These are phyloP conservation scores for Lamellibrachia columna DNA, from an alignment of 2,888 invertebrate species.

Conservation along the genomic window DNA sequence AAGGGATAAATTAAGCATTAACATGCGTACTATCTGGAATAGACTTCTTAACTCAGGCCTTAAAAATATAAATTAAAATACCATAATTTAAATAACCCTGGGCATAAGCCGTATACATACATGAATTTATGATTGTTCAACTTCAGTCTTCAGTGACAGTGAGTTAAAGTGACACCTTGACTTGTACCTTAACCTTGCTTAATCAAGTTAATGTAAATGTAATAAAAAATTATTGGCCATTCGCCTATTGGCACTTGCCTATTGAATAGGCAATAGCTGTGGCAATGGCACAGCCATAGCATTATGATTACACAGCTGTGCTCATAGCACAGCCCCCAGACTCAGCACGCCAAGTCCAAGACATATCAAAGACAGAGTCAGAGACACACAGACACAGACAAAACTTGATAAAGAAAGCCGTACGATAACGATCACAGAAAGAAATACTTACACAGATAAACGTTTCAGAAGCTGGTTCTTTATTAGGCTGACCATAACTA, in stretches of 20 bases:
- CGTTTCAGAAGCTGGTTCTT: conserved; percentile 12
- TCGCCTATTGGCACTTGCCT: neutral
- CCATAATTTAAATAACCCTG: too few species aligned
- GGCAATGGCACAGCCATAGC: neutral
- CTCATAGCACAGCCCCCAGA: too few species aligned
- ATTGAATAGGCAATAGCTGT: neutral
- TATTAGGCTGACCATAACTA: conserved; percentile 1
- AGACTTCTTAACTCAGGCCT: too few species aligned
- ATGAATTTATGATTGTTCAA: too few species aligned
- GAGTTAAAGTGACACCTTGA: neutral
- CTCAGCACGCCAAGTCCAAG: too few species aligned
- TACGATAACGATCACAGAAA: neutral
- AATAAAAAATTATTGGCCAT: too few species aligned
- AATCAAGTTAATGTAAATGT: neutral
- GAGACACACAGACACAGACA: neutral
- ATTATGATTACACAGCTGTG: neutral
- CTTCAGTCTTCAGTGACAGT: too few species aligned
- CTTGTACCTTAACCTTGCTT: neutral
- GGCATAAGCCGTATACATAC: too few species aligned
- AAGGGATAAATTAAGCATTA: too few species aligned
- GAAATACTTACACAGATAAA: neutral
- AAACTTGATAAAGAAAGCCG: neutral
- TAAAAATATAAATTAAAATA: too few species aligned
- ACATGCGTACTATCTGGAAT: too few species aligned
- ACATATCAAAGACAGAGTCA: neutral